Evolutionary conservation across 1,140 invertebrate species (phyloP), one percentile per base, ranked within the genome.

Genomic region (Dufourea novaeangliae): DNA sequence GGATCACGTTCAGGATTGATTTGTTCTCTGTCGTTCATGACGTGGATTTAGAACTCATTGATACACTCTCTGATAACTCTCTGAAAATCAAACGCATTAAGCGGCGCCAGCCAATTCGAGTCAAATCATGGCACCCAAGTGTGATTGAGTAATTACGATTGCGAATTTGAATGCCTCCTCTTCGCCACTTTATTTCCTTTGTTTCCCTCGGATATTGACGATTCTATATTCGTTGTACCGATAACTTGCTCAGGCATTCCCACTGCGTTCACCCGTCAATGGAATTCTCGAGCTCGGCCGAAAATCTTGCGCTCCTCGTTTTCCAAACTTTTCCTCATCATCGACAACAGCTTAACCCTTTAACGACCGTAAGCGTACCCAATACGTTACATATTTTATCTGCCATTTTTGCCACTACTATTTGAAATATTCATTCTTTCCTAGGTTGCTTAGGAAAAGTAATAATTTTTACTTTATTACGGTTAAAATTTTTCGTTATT

Each of bases 261-360:
- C 27, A 27, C 22, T 7, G 34, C 25, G 12, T 67, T 75, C 34
- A 59, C 27, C 29, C 29, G 37, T 59, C 14, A 68, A 68, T 66
- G 34, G 22, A 22, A 29, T 29, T 64, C 25, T 14, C 6, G 34
- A 56, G 67, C 8, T 17, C 14, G 11, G 11, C 20, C 27, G 37
- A 14, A 34, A 20, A n/a, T 20, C 12, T 0, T n/a, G 14, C n/a
- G 5, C 10, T 20, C 8, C 10, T 39, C 27, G n/a, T 22, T 57
- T 39, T 2, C 37, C 1, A 57, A 20, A 6, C 10, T 20, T 62
- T 71, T 44, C 44, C 4, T 1, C 29, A n/a, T n/a, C n/a, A n/a
- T n/a, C n/a, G n/a, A n/a, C n/a, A n/a, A n/a, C n/a, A n/a, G n/a
- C n/a, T n/a, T n/a, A n/a, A n/a, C n/a, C n/a, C n/a, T n/a, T n/a